phyloP scores from a whole-genome alignment of 2,888 invertebrate genomes.

The Mylabris sibirica region DNA sequence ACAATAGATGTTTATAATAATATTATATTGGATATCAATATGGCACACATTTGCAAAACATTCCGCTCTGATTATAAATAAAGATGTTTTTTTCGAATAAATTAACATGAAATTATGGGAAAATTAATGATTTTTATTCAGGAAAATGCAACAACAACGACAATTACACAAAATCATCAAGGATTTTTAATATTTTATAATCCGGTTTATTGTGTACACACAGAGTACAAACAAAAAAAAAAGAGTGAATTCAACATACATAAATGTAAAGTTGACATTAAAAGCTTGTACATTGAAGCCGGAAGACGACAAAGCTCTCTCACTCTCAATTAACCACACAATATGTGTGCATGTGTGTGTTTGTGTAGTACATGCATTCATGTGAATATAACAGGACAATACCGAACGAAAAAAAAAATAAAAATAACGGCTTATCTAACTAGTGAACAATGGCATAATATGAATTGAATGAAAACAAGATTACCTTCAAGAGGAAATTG shows the following conservation, averaged over 20 bases:
- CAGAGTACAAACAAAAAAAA: neutral
- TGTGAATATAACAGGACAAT: conserved; percentile 6
- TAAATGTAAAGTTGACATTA: neutral
- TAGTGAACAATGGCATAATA: neutral
- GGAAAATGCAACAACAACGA: neutral
- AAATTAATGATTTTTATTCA: neutral
- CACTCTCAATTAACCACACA: neutral
- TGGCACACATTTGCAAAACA: neutral
- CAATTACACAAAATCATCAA: neutral
- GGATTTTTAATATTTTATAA: neutral
- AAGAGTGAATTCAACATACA: neutral
- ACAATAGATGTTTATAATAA: neutral
- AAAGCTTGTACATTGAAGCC: neutral
- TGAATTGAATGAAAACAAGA: conserved; percentile 4
- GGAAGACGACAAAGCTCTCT: neutral
- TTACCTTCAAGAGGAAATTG: neutral
- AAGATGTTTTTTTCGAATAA: neutral
- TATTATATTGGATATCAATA: neutral
- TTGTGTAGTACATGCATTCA: no score
- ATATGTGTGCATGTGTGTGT: neutral
- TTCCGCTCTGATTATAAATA: conserved; percentile 7
- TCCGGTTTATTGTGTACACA: neutral
- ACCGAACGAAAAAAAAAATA: neutral
- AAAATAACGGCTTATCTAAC: neutral
- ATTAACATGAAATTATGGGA: neutral